These are phyloP conservation scores for Bucco capensis DNA, from an alignment of 2,113 vertebrate genomes.

Conservation along the genomic window DNA sequence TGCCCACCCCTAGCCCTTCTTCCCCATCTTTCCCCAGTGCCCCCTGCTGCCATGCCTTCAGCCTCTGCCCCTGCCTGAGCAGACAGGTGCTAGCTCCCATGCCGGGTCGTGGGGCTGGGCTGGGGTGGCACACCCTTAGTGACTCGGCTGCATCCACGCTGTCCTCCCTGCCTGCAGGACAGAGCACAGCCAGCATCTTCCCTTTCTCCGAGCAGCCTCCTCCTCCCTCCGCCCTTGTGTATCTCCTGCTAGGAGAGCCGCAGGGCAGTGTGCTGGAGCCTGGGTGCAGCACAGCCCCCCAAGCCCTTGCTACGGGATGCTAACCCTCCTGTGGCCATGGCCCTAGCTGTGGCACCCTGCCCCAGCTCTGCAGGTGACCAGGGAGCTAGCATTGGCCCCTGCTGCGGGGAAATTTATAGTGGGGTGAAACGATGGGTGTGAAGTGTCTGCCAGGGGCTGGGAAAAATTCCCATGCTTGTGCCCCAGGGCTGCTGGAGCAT, in stretches of 20 bases:
- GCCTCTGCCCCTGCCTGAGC: background rate
- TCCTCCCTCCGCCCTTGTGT: background rate
- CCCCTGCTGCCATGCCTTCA: background rate
- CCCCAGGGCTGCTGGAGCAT: background rate
- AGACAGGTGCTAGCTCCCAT: rapidly evolving
- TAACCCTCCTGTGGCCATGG: background rate
- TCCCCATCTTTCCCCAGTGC: background rate
- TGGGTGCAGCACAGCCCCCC: background rate
- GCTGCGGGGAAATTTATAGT: rapidly evolving
- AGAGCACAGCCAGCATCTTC: background rate
- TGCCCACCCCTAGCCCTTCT: background rate
- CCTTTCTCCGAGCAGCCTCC: background rate
- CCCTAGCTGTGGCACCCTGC: background rate
- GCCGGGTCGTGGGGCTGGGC: background rate
- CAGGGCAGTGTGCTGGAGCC: rapidly evolving
- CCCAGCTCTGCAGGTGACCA: rapidly evolving
- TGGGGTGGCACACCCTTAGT: background rate
- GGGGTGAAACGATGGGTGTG: too few relatives aligned
- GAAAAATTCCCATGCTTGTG: background rate
- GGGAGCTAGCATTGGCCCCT: background rate
- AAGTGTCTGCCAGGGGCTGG: background rate
- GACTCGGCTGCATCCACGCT: background rate
- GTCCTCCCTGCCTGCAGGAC: background rate
- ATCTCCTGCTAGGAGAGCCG: background rate
- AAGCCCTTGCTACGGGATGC: background rate